Conservation (phyloP, 2,113 vertebrate genomes). For the Rhynchopsitta pachyrhyncha region DNA sequence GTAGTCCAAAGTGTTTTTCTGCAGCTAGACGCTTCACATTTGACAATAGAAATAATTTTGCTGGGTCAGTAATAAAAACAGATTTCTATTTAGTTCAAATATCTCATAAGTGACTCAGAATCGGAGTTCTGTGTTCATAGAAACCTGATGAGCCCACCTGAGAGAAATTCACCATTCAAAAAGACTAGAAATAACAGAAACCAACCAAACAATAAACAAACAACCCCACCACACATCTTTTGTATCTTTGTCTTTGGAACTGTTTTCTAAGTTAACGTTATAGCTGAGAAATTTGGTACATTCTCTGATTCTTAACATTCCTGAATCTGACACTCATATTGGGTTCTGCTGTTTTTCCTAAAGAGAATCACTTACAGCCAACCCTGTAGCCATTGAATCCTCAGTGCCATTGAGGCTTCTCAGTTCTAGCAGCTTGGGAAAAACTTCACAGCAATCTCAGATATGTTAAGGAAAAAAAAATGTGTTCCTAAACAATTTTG, state of each 20-base stretch:
- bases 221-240: accelerated
- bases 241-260: not conserved
- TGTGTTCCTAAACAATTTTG: not conserved
- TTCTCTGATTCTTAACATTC: not conserved
- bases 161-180: not conserved
- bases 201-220: not conserved
- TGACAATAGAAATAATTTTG: not conserved
- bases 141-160: not conserved
- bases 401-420: not conserved
- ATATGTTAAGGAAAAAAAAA: not conserved
- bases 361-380: not conserved
- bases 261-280: not conserved
- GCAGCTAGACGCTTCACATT: not conserved
- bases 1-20: not conserved
- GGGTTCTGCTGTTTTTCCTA: not conserved
- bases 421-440: not conserved
- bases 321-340: not conserved
- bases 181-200: not conserved
- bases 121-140: not conserved
- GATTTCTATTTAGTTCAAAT: not conserved
- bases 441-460: not conserved
- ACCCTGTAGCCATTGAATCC: not conserved
- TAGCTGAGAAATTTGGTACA: not conserved
- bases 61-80: not conserved
- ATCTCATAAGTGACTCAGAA: not conserved